These are phyloP conservation scores for Callyntrura guangdongensis DNA, from an alignment of 2,888 invertebrate species.

Conservation along the genomic window DNA sequence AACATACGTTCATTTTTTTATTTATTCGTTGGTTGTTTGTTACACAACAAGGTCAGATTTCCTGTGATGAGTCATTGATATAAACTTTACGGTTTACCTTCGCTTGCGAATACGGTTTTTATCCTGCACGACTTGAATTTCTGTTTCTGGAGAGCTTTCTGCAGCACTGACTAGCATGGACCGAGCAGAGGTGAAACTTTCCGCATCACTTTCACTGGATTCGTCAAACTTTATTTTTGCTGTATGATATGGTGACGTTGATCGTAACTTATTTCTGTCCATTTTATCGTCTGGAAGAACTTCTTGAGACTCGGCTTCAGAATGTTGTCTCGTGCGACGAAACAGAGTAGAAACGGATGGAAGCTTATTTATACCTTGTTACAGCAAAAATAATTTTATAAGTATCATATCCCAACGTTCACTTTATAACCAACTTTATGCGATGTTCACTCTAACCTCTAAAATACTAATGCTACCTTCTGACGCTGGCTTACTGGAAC, in stretches of 20 bases:
- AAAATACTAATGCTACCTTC: conserved; percentile 8
- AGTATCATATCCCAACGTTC: background rate
- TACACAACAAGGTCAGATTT: too few relatives aligned
- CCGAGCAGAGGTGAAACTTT: background rate
- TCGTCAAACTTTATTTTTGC: background rate
- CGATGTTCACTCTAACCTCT: conserved; percentile 1
- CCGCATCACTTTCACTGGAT: background rate
- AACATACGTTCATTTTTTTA: too few relatives aligned
- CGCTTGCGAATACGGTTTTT: too few relatives aligned
- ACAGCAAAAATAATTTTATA: background rate
- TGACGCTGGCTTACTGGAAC: background rate
- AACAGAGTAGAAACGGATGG: background rate
- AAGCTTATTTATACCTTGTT: background rate
- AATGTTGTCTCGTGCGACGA: background rate
- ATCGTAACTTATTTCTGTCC: background rate
- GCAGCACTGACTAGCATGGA: background rate
- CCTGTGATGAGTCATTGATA: too few relatives aligned
- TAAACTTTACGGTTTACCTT: too few relatives aligned
- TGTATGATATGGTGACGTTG: background rate
- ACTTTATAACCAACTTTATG: background rate
- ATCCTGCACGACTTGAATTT: too few relatives aligned
- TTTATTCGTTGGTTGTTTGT: too few relatives aligned
- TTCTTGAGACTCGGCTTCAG: background rate
- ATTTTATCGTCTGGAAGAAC: background rate
- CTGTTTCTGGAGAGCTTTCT: background rate